Evolutionary conservation across 1,140 invertebrate species (phyloP), one percentile per base, ranked within the genome.

Genomic region (Trichoplusia ni): DNA sequence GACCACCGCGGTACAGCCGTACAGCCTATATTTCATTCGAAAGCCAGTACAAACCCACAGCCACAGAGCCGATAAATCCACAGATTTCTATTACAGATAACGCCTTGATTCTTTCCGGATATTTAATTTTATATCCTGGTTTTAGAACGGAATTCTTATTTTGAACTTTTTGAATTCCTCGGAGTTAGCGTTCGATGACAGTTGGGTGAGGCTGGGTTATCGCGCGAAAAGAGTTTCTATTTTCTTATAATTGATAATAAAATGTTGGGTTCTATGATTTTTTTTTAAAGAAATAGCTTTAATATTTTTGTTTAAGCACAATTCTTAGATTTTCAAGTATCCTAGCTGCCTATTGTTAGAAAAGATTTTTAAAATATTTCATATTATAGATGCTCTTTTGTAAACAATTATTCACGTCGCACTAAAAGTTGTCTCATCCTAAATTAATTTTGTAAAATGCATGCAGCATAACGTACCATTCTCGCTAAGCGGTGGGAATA

Each of bases 41-140:
- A 60, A 73, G 58, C 75, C 73, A 73, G 70, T 72, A 70, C 69
- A 69, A 65, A 46, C 29, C 75, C 71, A 58, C 74, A 62, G 67
- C 81, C 73, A 69, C 78, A 76, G 73, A 75, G 66, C 71, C 84
- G 82, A 86, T 86, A 86, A 86, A 84, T 86, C 81, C 82, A 74
- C 66, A 84, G 84, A 86, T 86, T 84, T 81, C 82, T 86, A 86
- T 86, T 86, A 84, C 82, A 86, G 84, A 86, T 86, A 86, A 75
- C 73, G 75, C 69, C 71, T 73, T 75, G 79, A 86, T 83, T 86
- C 82, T 84, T 86, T 83, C 77, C 82, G 74, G 77, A 79, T 86
- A 83, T 86, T 86, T 86, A 86, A 86, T 83, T 84, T 83, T 80
- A 86, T 84, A 79, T 71, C 71, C 71, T 75, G 67, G 53, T 58